A percentile compares a stretch with the other conserved stretches of the same genome.
Evolutionary conservation across 1,140 invertebrate species (phyloP).

Genomic region (Tigriopus japonicus): DNA sequence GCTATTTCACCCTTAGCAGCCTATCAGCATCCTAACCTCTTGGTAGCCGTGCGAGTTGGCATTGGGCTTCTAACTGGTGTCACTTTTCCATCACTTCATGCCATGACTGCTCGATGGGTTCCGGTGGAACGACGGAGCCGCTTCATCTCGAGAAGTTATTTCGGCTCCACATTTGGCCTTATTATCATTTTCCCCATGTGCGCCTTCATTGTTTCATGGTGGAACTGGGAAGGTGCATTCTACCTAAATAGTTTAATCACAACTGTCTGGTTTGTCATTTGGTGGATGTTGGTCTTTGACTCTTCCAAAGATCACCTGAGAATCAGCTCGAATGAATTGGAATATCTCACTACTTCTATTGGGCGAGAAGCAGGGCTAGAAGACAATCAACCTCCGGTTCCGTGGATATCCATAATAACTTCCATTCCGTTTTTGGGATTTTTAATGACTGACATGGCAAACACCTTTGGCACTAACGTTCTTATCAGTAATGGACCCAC

Average conservation of each 20-base stretch:
- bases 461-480: background rate
- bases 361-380: no score
- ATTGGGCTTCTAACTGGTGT: background rate
- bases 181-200: background rate
- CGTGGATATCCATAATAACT: background rate
- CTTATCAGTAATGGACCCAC: background rate
- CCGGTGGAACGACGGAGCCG: background rate
- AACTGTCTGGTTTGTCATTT: conserved; percentile 56
- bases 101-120: background rate
- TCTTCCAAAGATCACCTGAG: conserved; percentile 63
- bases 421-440: background rate
- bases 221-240: conserved; percentile 55
- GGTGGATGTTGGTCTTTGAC: conserved; percentile 68
- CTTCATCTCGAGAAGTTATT: background rate
- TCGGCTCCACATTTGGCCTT: background rate
- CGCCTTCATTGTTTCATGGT: background rate
- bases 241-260: conserved; percentile 58
- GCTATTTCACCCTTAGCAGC: background rate
- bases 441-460: background rate
- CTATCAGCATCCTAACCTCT: background rate
- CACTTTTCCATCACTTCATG: background rate
- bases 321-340: conserved; percentile 53
- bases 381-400: background rate
- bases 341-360: no score
- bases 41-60: background rate